phyloP scores from a whole-genome alignment of 2,888 invertebrate species.

The Phalera bucephala region DNA sequence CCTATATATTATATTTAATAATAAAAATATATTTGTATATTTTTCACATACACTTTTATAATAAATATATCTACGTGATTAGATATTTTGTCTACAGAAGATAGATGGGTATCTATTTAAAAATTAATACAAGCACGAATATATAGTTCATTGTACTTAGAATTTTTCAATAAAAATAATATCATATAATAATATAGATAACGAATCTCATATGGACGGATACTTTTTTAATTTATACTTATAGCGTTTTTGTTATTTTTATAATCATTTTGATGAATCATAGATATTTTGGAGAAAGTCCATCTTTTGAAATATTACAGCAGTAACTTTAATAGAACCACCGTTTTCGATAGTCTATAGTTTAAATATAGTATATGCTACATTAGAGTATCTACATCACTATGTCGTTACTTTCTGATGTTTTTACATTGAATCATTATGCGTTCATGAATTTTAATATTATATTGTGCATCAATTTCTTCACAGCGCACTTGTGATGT shows the following conservation, averaged over 20 bases:
- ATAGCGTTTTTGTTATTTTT: slow-evolving; percentile 9
- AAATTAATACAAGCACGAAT: background rate
- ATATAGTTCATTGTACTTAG: slow-evolving; percentile 6
- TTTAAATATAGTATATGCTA: no score
- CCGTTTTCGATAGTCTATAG: no score
- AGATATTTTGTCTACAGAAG: slow-evolving; percentile 8
- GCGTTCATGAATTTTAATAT: slow-evolving; percentile 3
- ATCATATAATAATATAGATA: slow-evolving; percentile 12
- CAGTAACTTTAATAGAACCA: no score
- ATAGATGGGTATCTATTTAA: slow-evolving; percentile 15
- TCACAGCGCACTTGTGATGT: slow-evolving; percentile 24
- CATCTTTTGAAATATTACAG: no score
- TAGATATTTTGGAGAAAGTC: no score
- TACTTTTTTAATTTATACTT: slow-evolving; percentile 22
- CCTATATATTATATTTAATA: slow-evolving; percentile 13
- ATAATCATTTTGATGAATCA: no score
- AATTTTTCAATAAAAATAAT: slow-evolving; percentile 30
- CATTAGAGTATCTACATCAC: no score
- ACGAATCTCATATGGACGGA: slow-evolving; percentile 41
- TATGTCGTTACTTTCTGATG: no score
- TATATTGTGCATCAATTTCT: slow-evolving; percentile 28
- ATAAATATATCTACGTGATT: no score
- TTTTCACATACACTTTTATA: no score
- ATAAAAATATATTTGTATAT: slow-evolving; percentile 19
- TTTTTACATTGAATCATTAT: no score